phyloP scores from a whole-genome alignment of 2,888 invertebrate species.

The Willowsia nigromaculata region DNA sequence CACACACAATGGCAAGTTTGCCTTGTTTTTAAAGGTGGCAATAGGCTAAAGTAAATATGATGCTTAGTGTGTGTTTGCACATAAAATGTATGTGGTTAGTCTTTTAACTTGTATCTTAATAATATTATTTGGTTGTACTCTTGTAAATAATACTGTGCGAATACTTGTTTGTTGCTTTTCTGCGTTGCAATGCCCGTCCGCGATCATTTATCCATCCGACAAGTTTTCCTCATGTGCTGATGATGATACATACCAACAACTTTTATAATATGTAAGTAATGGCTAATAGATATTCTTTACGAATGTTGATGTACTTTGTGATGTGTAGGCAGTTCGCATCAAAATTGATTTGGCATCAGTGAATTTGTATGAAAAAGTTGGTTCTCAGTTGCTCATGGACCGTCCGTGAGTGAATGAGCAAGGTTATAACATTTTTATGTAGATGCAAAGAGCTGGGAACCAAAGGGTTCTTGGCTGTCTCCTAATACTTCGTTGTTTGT shows the following conservation, averaged over 20 bases:
- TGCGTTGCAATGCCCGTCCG: constrained; percentile 17
- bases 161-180: constrained; percentile 33
- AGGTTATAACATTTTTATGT: constrained; percentile 33
- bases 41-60: neutral
- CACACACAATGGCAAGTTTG: neutral
- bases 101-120: neutral
- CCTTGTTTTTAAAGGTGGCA: constrained; percentile 9
- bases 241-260: constrained; percentile 14
- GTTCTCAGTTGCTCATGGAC: constrained; percentile 57
- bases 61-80: neutral
- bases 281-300: neutral
- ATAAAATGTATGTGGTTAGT: neutral
- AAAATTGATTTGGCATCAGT: constrained; percentile 52
- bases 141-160: neutral
- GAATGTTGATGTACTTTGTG: constrained; percentile 9
- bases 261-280: no score
- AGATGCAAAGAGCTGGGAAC: neutral
- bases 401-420: constrained; percentile 53
- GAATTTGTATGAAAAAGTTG: constrained; percentile 51
- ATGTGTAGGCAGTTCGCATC: constrained; percentile 14
- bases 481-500: neutral
- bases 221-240: constrained; percentile 10
- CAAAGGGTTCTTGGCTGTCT: neutral
- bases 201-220: constrained; percentile 41
- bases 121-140: neutral